A percentile compares a stretch with the other conserved stretches of the same genome.
Conservation (phyloP, 2,113 vertebrate species). For the Myodes glareolus region DNA sequence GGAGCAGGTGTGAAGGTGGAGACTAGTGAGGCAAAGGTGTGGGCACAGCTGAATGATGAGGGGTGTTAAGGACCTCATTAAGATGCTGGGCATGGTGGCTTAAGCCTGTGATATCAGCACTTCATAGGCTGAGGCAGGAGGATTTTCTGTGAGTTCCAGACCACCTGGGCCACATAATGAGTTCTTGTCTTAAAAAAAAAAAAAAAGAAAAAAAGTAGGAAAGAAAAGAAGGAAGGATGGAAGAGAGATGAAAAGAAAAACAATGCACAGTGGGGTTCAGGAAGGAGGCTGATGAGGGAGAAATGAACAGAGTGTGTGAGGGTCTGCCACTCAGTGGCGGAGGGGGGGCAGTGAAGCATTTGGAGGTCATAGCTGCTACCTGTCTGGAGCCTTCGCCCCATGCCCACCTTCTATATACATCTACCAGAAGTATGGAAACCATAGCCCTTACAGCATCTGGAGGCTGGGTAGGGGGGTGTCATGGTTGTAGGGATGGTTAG, state of each 20-base stretch:
- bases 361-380: not conserved
- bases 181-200: not conserved
- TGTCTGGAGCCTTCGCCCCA: not conserved
- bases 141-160: not conserved
- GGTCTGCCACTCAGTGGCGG: not conserved
- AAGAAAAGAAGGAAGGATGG: accelerated
- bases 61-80: not conserved
- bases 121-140: not conserved
- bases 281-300: not conserved
- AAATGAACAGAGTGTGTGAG: not conserved
- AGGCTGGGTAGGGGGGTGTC: not conserved
- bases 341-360: not conserved
- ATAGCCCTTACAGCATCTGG: not conserved
- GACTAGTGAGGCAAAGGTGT: not conserved
- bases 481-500: not conserved
- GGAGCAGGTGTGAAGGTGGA: not conserved
- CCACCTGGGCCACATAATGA: not conserved
- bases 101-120: not conserved
- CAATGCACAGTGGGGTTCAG: too few relatives aligned
- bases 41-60: not conserved
- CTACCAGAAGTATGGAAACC: too few relatives aligned
- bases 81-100: not conserved
- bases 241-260: not conserved
- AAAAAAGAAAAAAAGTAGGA: accelerated
- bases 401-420: not conserved